Evolutionary conservation across 1,140 invertebrate species (phyloP), one percentile per base, ranked within the genome.

Genomic region (Vollenhovia emeryi): DNA sequence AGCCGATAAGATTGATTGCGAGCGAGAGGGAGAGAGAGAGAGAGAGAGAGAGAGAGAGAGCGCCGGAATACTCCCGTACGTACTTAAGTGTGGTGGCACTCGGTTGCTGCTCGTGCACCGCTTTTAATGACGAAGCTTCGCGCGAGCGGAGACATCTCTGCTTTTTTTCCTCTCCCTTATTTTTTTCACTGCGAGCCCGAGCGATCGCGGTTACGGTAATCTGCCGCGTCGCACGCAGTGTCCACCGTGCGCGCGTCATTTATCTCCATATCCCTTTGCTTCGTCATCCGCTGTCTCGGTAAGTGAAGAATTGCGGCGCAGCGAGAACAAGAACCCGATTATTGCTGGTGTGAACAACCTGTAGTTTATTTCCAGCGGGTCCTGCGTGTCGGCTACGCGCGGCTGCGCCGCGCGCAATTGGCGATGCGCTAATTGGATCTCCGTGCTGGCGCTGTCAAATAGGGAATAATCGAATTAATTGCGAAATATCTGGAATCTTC

Each of bases 181-280:
- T 43, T 15, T 8, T 21, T 62, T 7, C 33, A 24, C 24, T 11
- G 27, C 60, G 33, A 27, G 27, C 30, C 36, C 21, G 60, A 62
- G 33, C 18, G 64, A 57, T 79, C 33, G 48, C 11, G n/a, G 45
- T 52, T 40, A 64, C 89, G 79, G 80, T 86, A 87, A 84, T 87
- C 66, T 86, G 43, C 6, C 48, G 48, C 43, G 52, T 45, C 76
- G 36, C 36, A 64, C 74, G 88, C 84, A 55, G 13, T 40, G 50
- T 71, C 78, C 64, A 71, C 50, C 40, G 36, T 21, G 36, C 18
- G 50, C 18, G 50, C 36, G 57, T 82, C 78, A 82, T 82, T 71
- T 82, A 73, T 82, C 78, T 82, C 78, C 66, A 73, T 82, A 82
- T 82, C 78, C 21, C 52, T 43, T n/a, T 18, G 78, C 64, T 71